Conservation (phyloP, 2,113 vertebrate genomes). For the Pteruthius melanotis region DNA sequence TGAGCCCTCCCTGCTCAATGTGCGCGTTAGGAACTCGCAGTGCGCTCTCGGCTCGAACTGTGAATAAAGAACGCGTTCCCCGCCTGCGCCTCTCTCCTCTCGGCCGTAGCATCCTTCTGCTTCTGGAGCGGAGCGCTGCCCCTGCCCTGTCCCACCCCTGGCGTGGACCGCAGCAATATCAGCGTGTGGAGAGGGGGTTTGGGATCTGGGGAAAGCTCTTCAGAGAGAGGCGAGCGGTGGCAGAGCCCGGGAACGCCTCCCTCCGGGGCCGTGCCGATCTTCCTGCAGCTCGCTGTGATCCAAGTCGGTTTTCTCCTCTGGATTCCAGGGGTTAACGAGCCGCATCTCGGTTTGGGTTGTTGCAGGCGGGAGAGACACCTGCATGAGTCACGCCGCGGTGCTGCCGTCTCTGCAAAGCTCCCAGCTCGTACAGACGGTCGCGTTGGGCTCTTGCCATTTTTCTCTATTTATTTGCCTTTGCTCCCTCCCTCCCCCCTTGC, state of each 20-base stretch:
- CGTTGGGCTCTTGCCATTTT: constrained; percentile 8
- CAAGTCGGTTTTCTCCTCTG: accelerated
- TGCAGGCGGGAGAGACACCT: constrained; percentile 17
- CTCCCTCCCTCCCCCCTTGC: not conserved
- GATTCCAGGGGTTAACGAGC: not conserved
- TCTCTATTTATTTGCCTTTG: not conserved
- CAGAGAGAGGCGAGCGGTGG: accelerated
- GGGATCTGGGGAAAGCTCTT: not conserved
- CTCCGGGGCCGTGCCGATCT: not conserved
- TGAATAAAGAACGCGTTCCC: not conserved
- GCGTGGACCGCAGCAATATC: not conserved
- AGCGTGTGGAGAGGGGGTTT: not conserved
- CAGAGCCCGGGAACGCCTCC: not conserved
- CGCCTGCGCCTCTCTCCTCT: not conserved
- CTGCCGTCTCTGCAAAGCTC: constrained; percentile 27
- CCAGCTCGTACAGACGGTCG: not conserved
- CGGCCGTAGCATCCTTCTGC: not conserved
- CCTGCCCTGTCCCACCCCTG: not conserved
- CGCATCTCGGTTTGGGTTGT: not conserved
- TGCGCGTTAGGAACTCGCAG: not conserved
- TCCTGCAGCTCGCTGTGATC: not conserved
- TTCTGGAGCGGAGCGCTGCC: accelerated
- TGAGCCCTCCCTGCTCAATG: not conserved
- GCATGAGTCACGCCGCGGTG: not conserved
- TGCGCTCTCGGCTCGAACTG: not conserved